Base-by-base conservation (phyloP, 2,113 vertebrate genomes). In the Bufo gargarizans region DNA sequence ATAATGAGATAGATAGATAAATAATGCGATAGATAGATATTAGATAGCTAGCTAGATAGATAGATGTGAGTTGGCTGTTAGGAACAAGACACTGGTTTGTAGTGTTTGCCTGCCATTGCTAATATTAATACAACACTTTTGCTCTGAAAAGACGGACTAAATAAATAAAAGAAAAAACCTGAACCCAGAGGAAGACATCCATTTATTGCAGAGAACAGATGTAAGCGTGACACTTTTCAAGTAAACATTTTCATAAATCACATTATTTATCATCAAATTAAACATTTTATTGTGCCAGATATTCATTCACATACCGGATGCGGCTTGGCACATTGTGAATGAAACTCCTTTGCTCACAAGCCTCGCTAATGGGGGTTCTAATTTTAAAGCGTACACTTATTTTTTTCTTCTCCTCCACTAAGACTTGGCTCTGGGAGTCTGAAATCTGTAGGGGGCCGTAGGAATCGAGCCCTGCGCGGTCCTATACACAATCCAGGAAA, bases 221-320 rank as follows among this genome's bases (percentile, higher is more conserved):
- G 87, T 67, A 89, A n/a, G 74, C 17, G 13, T 89, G 82, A 84
- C 80, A 88, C 69, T 50, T 84, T 84, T 77, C 80, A 78, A 78
- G 87, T 89, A 89, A 89, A 89, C 87, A 89, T 89, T 89, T 89
- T 84, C 87, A 84, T 78, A 89, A 84, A 84, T 89, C 87, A 84
- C 74, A 84, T 84, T 84, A 89, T 89, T 89, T 89, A 84, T 89
- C 74, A 69, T 22, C 82, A 89, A 89, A 84, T 89, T 67, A 89
- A 88, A 78, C 6, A 53, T 88, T 89, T 84, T 78, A 84, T 84
- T 84, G 72, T 89, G 58, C 58, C 72, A 77, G 72, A 69, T 59
- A 89, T 89, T 78, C 65, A 89, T 77, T 77, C 72, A 83, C 16
- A 20, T 65, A 13, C 53, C 82, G 79, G 53, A 55, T 88, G 45